A percentile compares a stretch with the other conserved stretches of the same genome.
phyloP scores from a whole-genome alignment of 2,888 invertebrate species.

The Cataglyphis rosenhaueri region DNA sequence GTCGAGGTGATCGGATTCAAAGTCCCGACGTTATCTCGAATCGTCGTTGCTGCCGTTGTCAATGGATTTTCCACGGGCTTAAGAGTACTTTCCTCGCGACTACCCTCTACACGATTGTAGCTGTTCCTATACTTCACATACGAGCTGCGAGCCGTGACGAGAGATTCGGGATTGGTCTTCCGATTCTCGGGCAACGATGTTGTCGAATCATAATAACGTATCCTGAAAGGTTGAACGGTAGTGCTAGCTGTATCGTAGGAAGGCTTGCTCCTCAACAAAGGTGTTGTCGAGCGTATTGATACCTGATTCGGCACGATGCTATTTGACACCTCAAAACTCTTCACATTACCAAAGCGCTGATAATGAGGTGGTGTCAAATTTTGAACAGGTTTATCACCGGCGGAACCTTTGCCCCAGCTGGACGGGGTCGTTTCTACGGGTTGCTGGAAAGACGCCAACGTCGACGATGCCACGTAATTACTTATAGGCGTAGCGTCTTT shows the following conservation, averaged over 20 bases:
- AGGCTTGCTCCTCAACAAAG: slow-evolving; percentile 3
- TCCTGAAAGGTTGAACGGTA: slow-evolving; percentile 77
- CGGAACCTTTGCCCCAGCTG: slow-evolving; percentile 46
- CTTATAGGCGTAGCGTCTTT: slow-evolving; percentile 84
- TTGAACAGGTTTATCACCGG: slow-evolving; percentile 62
- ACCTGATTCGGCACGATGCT: slow-evolving; percentile 42
- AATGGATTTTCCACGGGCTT: slow-evolving; percentile 63
- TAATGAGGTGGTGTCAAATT: slow-evolving; percentile 65
- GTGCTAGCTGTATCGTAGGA: slow-evolving; percentile 59
- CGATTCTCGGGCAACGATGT: slow-evolving; percentile 56
- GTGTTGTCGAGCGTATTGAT: slow-evolving; percentile 38
- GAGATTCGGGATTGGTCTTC: slow-evolving; percentile 68
- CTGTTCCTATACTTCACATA: slow-evolving; percentile 77
- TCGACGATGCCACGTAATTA: slow-evolving; percentile 81
- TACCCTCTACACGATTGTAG: slow-evolving; percentile 54
- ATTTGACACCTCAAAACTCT: slow-evolving; percentile 43
- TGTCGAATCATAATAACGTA: slow-evolving; percentile 78
- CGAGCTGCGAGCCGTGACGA: slow-evolving; percentile 77
- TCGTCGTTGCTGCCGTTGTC: slow-evolving; percentile 37
- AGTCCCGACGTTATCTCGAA: background rate
- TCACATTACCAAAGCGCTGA: slow-evolving; percentile 50
- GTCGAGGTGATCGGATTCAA: slow-evolving; percentile 56
- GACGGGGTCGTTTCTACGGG: slow-evolving; percentile 25
- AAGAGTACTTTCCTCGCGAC: slow-evolving; percentile 14
- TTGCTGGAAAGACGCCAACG: slow-evolving; percentile 78